Evolutionary conservation across 2,888 invertebrate species (phyloP).

Genomic region (Cataglyphis altisquamis): DNA sequence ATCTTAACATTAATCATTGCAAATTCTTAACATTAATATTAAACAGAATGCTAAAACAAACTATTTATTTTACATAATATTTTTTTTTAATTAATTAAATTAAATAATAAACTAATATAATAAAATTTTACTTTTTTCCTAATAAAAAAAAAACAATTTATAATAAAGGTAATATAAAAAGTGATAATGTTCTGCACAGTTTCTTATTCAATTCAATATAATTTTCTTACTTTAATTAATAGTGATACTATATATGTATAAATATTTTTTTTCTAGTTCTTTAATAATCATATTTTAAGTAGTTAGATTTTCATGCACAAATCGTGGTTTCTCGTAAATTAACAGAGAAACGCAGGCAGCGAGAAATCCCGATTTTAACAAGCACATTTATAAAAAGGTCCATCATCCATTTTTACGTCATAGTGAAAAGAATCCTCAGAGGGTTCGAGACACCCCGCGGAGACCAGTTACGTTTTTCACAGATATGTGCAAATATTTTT

Average conservation of each 20-base stretch:
- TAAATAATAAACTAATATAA: neutral
- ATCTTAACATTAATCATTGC: neutral
- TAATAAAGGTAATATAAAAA: neutral
- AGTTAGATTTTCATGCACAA: neutral
- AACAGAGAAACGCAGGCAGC: constrained; percentile 13
- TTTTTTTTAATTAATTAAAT: neutral
- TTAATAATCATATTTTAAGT: constrained; percentile 14
- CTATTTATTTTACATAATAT: neutral
- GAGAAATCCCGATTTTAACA: constrained; percentile 48
- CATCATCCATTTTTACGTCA: constrained; percentile 34
- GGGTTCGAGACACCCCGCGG: constrained; percentile 29
- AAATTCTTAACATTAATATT: neutral
- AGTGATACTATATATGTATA: neutral
- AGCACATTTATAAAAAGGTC: constrained; percentile 47
- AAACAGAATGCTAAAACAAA: neutral
- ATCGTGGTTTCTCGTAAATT: constrained; percentile 23
- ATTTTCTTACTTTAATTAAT: neutral
- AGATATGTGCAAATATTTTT: constrained; percentile 51
- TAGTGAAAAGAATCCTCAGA: constrained; percentile 42
- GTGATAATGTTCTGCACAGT: neutral
- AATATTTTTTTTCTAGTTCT: neutral
- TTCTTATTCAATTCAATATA: neutral
- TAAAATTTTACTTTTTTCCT: neutral
- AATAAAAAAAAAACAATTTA: neutral
- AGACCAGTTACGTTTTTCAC: constrained; percentile 44